Percentiles rank a stretch among this genome's conserved stretches.
phyloP scores from a whole-genome alignment of 2,888 invertebrate species.

The Parthenolecanium corni region DNA sequence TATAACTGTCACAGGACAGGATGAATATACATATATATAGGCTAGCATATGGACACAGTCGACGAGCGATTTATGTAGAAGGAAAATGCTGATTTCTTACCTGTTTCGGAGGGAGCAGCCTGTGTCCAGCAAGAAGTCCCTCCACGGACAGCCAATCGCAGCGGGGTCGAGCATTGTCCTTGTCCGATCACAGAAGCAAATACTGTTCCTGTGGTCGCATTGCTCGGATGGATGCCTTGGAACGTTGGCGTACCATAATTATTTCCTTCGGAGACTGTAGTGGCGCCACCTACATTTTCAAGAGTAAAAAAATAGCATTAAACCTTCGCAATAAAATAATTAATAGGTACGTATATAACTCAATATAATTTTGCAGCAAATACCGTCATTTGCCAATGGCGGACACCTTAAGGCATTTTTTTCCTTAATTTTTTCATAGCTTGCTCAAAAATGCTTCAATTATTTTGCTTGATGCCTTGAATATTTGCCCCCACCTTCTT shows the following conservation, averaged over 20 bases:
- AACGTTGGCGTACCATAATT: constrained; percentile 7
- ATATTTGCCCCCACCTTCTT: no score
- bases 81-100: not conserved
- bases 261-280: constrained; percentile 1
- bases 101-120: not conserved
- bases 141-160: constrained; percentile 5
- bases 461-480: no score
- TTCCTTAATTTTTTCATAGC: no score
- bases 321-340: no score
- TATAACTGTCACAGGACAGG: no score
- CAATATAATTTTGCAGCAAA: not conserved
- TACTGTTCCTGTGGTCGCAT: constrained; percentile 4
- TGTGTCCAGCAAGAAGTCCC: constrained; percentile 12
- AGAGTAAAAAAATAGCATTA: not conserved
- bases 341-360: not conserved
- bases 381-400: no score
- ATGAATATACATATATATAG: no score
- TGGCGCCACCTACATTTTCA: not conserved
- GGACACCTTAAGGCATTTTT: no score
- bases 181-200: constrained; percentile 11
- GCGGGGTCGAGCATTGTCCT: not conserved
- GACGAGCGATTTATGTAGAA: no score
- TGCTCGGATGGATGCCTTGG: constrained; percentile 1
- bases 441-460: no score
- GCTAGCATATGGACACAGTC: no score